Percentiles rank a stretch among this genome's conserved stretches.
Conservation (phyloP, 1,140 invertebrate genomes). For the Carposina sasakii region DNA sequence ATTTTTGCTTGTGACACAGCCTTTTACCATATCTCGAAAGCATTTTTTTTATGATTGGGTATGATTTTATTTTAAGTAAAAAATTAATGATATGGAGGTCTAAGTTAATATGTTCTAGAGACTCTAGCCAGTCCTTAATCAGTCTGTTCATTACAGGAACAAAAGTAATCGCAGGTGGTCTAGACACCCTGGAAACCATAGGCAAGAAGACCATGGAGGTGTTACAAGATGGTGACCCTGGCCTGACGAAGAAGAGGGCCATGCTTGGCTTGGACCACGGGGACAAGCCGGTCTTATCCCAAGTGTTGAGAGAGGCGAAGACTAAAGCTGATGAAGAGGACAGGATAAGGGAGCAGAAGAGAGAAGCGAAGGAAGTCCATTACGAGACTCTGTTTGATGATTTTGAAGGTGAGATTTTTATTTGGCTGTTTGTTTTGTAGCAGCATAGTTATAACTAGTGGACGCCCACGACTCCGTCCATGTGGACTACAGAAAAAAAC, state of each 20-base stretch:
- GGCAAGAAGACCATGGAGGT: slow-evolving; percentile 96
- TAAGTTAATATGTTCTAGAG: too few relatives aligned
- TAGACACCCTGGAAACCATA: slow-evolving; percentile 92
- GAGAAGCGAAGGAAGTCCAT: slow-evolving; percentile 79
- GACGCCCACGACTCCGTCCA: too few relatives aligned
- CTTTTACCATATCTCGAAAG: too few relatives aligned
- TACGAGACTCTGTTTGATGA: slow-evolving; percentile 92
- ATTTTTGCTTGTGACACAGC: too few relatives aligned
- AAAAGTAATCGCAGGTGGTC: slow-evolving; percentile 85
- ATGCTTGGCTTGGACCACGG: slow-evolving; percentile 78
- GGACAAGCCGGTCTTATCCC: slow-evolving; percentile 72
- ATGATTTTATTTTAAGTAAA: too few relatives aligned
- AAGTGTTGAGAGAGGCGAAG: slow-evolving; percentile 86
- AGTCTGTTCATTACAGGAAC: slow-evolving; percentile 77
- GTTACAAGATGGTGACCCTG: slow-evolving; percentile 91
- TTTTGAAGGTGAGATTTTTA: slow-evolving; percentile 77
- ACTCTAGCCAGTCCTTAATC: too few relatives aligned
- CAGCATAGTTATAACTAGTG: too few relatives aligned
- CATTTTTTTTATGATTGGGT: too few relatives aligned
- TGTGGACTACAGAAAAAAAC: too few relatives aligned
- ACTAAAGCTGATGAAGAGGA: slow-evolving; percentile 82
- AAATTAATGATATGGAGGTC: too few relatives aligned
- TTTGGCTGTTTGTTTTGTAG: too few relatives aligned
- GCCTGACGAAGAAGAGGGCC: slow-evolving; percentile 86
- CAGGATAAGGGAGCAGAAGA: slow-evolving; percentile 74